These are phyloP conservation scores for Poeciliopsis turneri DNA, from an alignment of 2,797 vertebrate genomes.

Conservation along the genomic window DNA sequence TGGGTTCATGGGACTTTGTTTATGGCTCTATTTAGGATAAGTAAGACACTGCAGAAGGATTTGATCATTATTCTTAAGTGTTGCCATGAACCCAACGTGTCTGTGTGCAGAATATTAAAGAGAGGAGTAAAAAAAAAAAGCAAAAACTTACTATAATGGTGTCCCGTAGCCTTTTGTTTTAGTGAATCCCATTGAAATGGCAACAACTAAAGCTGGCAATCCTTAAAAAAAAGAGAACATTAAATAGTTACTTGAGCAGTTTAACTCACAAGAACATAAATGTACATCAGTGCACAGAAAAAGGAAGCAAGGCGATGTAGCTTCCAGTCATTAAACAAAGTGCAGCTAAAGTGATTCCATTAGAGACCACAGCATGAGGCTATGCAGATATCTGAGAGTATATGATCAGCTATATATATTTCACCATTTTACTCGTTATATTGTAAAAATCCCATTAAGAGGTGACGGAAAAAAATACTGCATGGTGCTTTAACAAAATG, in stretches of 20 bases:
- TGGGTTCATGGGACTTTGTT: slow-evolving; percentile 68
- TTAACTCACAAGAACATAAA: slow-evolving; percentile 15
- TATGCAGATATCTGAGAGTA: slow-evolving; percentile 29
- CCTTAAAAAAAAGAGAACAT: slow-evolving; percentile 82
- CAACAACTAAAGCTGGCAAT: slow-evolving; percentile 97
- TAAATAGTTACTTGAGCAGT: slow-evolving; percentile 54
- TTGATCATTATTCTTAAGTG: slow-evolving; percentile 53
- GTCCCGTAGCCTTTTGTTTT: slow-evolving; percentile 99
- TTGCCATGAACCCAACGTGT: slow-evolving; percentile 24
- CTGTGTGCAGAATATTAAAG: slow-evolving; percentile 21
- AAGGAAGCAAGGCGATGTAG: slow-evolving; percentile 32
- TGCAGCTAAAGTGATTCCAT: slow-evolving; percentile 49
- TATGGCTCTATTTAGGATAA: slow-evolving; percentile 62
- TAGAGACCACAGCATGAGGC: slow-evolving; percentile 32
- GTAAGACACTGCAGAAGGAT: slow-evolving; percentile 46
- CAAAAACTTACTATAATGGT: slow-evolving; percentile 92
- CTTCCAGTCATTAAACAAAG: slow-evolving; percentile 56
- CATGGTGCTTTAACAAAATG: slow-evolving; percentile 54
- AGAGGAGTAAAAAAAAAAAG: slow-evolving; percentile 2
- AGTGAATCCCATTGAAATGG: slow-evolving; percentile 99
- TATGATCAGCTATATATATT: slow-evolving; percentile 41
- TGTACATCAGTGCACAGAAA: slow-evolving; percentile 28
- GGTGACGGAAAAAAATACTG: slow-evolving; percentile 32
- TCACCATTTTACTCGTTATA: slow-evolving; percentile 47
- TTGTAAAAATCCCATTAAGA: slow-evolving; percentile 29